These are phyloP conservation scores for Calephelis perditalis DNA, from an alignment of 2,888 invertebrate species.

Conservation along the genomic window DNA sequence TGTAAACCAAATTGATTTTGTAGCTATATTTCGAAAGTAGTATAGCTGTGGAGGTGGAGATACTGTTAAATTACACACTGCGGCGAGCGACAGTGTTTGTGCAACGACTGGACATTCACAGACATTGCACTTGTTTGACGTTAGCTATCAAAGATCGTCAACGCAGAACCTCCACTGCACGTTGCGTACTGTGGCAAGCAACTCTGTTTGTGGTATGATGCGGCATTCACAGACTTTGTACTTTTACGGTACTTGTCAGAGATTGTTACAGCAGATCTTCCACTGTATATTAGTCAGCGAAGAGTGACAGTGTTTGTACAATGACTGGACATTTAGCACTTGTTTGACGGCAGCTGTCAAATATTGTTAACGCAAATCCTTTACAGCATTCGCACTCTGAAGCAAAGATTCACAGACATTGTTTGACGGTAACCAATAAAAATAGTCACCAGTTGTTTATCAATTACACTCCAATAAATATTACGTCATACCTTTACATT, in stretches of 20 bases:
- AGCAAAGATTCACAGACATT: no score
- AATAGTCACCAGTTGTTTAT: no score
- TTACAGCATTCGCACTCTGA: background rate
- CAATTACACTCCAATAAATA: no score
- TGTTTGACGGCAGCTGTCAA: background rate
- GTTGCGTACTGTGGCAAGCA: no score
- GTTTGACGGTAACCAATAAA: no score
- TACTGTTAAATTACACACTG: conserved; percentile 19
- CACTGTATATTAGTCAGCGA: no score
- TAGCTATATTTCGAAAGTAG: background rate
- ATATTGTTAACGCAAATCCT: background rate
- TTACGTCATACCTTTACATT: no score
- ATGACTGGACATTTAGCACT: no score
- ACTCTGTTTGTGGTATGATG: no score
- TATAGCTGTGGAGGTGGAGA: conserved; percentile 21
- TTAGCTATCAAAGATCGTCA: conserved; percentile 24
- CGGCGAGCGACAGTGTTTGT: conserved; percentile 25
- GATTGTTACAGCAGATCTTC: no score
- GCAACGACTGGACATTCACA: conserved; percentile 26
- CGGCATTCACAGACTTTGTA: background rate
- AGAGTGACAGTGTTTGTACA: no score
- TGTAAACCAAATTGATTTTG: background rate
- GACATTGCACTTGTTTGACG: conserved; percentile 28
- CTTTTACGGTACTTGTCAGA: conserved; percentile 7
- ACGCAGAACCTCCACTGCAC: no score